Evolutionary conservation across 2,888 invertebrate genomes (phyloP).

Genomic region (Allygus modestus): DNA sequence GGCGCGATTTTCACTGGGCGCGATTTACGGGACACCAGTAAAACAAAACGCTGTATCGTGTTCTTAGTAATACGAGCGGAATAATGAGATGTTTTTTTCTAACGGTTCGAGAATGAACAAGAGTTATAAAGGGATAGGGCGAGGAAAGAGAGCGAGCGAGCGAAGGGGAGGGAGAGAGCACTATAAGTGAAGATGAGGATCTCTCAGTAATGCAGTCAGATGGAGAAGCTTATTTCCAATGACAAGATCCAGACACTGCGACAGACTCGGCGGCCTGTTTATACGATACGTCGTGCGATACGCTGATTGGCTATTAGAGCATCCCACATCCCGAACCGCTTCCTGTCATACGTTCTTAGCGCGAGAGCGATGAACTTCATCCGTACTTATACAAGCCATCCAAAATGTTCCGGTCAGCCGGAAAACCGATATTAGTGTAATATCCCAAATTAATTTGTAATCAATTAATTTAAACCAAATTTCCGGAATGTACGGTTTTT

Average conservation of each 20-base stretch:
- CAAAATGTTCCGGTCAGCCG: too few relatives aligned
- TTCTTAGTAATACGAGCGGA: too few relatives aligned
- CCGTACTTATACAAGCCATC: too few relatives aligned
- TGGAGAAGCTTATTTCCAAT: conserved; percentile 15
- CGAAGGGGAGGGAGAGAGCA: not conserved
- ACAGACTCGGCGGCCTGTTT: not conserved
- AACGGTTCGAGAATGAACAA: not conserved
- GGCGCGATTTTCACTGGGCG: too few relatives aligned
- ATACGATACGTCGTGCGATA: conserved; percentile 7
- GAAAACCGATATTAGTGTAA: too few relatives aligned
- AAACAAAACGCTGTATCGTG: too few relatives aligned
- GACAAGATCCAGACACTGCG: conserved; percentile 15
- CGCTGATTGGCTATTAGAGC: conserved; percentile 21
- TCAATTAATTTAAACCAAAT: too few relatives aligned
- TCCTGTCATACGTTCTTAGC: not conserved
- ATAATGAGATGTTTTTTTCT: too few relatives aligned
- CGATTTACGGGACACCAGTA: too few relatives aligned
- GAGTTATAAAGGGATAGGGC: not conserved
- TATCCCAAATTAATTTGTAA: too few relatives aligned
- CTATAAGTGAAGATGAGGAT: conserved; percentile 2
- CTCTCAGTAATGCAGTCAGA: conserved; percentile 21
- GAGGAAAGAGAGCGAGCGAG: too few relatives aligned
- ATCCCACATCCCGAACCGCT: not conserved
- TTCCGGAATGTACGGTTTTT: too few relatives aligned
- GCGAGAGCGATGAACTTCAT: not conserved